These are phyloP conservation scores for Lepus timidus DNA, from an alignment of 2,113 vertebrate species.

Conservation along the genomic window DNA sequence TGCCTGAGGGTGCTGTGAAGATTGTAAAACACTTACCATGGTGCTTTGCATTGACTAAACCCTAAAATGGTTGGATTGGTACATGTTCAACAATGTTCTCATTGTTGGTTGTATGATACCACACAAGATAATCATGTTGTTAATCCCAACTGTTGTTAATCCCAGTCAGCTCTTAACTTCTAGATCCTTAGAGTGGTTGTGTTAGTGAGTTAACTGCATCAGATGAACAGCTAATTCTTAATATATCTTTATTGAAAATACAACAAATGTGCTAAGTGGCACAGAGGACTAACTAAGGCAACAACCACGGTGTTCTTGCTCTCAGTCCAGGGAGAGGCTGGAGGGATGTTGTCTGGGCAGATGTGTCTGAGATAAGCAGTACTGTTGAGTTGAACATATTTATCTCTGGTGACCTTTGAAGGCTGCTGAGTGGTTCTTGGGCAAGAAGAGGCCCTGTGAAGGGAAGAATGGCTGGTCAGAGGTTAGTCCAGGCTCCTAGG, in stretches of 20 bases:
- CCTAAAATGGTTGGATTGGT: background rate
- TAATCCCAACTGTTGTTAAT: background rate
- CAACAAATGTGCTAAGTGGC: background rate
- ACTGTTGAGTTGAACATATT: background rate
- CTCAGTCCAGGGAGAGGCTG: background rate
- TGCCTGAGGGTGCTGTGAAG: background rate
- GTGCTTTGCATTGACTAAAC: background rate
- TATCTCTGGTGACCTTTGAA: background rate
- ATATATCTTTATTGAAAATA: background rate
- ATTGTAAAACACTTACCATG: background rate
- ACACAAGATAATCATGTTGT: background rate
- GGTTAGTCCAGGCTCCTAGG: background rate
- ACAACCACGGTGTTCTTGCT: background rate
- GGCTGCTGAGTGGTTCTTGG: background rate
- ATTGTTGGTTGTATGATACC: background rate
- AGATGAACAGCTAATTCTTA: background rate
- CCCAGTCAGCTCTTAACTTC: background rate
- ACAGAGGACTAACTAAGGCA: background rate
- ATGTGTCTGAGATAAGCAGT: background rate
- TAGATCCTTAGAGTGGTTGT: background rate
- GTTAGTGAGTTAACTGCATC: background rate
- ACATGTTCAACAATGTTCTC: background rate
- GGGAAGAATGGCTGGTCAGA: background rate
- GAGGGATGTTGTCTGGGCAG: background rate
- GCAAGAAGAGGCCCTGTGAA: background rate